Evolutionary conservation across 2,888 invertebrate genomes (phyloP), one percentile per base, ranked within the genome.

Genomic region (Chrysolina oricalcia): DNA sequence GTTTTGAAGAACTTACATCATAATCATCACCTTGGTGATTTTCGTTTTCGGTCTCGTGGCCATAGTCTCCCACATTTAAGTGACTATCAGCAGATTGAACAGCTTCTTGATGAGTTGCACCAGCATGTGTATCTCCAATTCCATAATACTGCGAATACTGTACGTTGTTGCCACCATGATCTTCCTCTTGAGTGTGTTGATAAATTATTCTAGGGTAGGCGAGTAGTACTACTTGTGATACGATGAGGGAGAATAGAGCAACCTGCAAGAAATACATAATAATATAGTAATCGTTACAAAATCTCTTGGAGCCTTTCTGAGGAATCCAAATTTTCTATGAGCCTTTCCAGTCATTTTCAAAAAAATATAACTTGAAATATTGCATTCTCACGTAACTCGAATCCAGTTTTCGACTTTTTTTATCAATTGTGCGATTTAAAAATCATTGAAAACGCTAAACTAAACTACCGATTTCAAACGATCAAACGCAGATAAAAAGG

Each of bases 131-230:
- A 56, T 75, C 78, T 53, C 59, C 73, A 56, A 59, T 69, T 9
- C 73, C 75, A 64, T 80, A 76, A 46, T 78, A 78, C 23, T 78
- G 78, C 2, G 73, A 46, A 53, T 79, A 78, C 35, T 81, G 78
- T 11, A 77, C 75, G 10, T 68, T 72, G 23, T 79, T 76, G 11
- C 48, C 69, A 17, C 48, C 78, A 21, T 74, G 71, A 50, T 73
- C 70, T 11, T 74, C 75, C 63, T 80, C 77, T 74, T 73, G 72
- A 4, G 66, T 50, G n/a, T 81, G 75, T 56, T 82, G 78, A 23
- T 79, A 76, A 1, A 82, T 67, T 67, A 81, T 78, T 63, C 78
- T 79, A 9, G 81, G 75, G 46, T 76, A 78, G 15, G 72, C 81
- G n/a, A n/a, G n/a, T 17, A 70, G 50, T 3, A 75, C 46, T 50